phyloP scores from a whole-genome alignment of 2,797 vertebrate genomes.

The Remorina albescens region DNA sequence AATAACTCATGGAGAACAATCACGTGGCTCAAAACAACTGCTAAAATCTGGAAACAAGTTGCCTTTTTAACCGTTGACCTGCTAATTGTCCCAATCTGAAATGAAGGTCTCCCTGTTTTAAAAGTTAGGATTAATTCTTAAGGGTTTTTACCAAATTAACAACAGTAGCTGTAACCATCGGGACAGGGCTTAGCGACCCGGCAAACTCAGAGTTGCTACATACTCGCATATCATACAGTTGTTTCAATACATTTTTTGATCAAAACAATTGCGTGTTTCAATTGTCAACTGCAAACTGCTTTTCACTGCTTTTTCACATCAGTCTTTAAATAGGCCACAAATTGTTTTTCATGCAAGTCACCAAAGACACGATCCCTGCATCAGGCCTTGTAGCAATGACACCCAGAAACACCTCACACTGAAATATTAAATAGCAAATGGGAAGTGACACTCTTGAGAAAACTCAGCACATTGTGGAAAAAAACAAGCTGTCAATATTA shows the following conservation, averaged over 20 bases:
- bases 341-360: conserved; percentile 54
- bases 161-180: not conserved
- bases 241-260: conserved; percentile 13
- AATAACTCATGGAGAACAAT: too few species aligned
- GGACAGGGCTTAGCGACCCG: not conserved
- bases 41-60: not conserved
- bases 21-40: too few species aligned
- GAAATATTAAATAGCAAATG: conserved; percentile 84
- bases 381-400: conserved; percentile 55
- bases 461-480: conserved; percentile 71
- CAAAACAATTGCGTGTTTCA: conserved; percentile 20
- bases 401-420: conserved; percentile 66
- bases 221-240: not conserved
- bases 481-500: conserved; percentile 78
- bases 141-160: not conserved
- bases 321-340: conserved; percentile 18
- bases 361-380: conserved; percentile 41
- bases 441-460: conserved; percentile 79
- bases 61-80: too few species aligned
- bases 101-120: not conserved
- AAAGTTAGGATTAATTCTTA: not conserved
- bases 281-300: conserved; percentile 16
- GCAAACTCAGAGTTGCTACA: not conserved
- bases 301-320: conserved; percentile 38
- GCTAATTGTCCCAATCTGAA: not conserved